A percentile compares a stretch with the other conserved stretches of the same genome.
Conservation (phyloP, 2,888 invertebrate species). For the Erannis defoliaria region DNA sequence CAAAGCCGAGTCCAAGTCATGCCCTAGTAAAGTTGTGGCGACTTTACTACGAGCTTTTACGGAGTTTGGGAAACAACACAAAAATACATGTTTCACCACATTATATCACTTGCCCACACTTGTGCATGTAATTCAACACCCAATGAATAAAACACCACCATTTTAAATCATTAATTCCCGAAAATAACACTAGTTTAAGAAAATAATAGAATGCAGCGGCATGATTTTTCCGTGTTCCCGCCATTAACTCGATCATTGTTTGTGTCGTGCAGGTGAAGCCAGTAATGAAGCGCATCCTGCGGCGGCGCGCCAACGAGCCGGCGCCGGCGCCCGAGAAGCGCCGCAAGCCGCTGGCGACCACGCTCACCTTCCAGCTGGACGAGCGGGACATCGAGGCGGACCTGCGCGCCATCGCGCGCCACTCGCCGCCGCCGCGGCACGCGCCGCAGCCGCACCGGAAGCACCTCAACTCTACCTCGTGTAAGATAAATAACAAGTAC, state of each 20-base stretch:
- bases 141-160: no score
- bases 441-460: conserved; percentile 70
- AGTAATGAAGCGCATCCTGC: conserved; percentile 96
- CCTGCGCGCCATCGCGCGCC: conserved; percentile 91
- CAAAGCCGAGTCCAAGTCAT: no score
- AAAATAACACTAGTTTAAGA: no score
- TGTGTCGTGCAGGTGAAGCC: conserved; percentile 90
- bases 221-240: no score
- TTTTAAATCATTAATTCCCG: no score
- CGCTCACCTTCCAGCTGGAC: conserved; percentile 94
- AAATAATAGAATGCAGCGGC: no score
- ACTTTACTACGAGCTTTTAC: no score
- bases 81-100: no score
- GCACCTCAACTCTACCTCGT: conserved; percentile 69
- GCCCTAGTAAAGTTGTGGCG: no score
- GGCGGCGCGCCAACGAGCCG: conserved; percentile 97
- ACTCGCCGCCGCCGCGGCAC: conserved; percentile 62
- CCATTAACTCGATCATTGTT: neutral
- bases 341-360: conserved; percentile 93
- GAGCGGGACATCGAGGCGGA: conserved; percentile 96
- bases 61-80: no score
- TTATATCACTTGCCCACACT: no score
- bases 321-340: conserved; percentile 95
- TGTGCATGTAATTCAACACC: no score
- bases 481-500: conserved; percentile 56